These are phyloP conservation scores for Lithophane semibrunnea DNA, from an alignment of 2,888 invertebrate species.

Conservation along the genomic window DNA sequence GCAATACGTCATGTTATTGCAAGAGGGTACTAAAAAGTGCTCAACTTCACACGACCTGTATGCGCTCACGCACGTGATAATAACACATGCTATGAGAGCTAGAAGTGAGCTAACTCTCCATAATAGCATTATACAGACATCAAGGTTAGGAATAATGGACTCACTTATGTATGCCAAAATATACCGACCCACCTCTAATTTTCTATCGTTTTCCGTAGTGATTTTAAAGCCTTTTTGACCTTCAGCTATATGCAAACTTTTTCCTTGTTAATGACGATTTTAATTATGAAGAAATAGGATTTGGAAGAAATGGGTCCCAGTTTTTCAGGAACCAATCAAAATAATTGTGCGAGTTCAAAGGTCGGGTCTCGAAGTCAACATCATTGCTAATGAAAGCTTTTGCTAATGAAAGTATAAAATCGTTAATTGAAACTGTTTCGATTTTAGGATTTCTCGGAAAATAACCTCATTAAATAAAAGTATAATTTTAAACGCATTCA, in stretches of 20 bases:
- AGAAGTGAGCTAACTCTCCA: slow-evolving; percentile 43
- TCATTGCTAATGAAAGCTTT: slow-evolving; percentile 23
- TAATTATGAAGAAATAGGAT: slow-evolving; percentile 32
- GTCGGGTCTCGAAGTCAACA: slow-evolving; percentile 10
- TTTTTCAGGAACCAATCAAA: slow-evolving; percentile 27
- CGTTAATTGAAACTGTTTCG: background rate
- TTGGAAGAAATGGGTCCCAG: slow-evolving; percentile 2
- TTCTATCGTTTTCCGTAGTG: background rate
- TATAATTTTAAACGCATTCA: background rate
- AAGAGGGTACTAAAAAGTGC: slow-evolving; percentile 52
- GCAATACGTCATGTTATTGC: slow-evolving; percentile 54
- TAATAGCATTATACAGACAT: slow-evolving; percentile 18
- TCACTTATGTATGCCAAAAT: background rate
- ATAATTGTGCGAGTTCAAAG: slow-evolving; percentile 26
- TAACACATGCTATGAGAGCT: slow-evolving; percentile 39
- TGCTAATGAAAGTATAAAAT: slow-evolving; percentile 15
- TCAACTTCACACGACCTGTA: slow-evolving; percentile 59
- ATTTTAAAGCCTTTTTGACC: background rate
- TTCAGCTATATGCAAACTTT: slow-evolving; percentile 11
- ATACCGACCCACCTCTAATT: background rate
- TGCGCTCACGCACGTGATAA: slow-evolving; percentile 39
- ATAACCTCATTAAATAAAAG: background rate
- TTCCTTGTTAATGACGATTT: slow-evolving; percentile 30
- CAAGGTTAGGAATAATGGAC: slow-evolving; percentile 1
- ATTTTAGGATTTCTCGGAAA: background rate